Evolutionary conservation across 2,888 invertebrate species (phyloP), one percentile per base, ranked within the genome.

Genomic region (Linyphia triangularis): DNA sequence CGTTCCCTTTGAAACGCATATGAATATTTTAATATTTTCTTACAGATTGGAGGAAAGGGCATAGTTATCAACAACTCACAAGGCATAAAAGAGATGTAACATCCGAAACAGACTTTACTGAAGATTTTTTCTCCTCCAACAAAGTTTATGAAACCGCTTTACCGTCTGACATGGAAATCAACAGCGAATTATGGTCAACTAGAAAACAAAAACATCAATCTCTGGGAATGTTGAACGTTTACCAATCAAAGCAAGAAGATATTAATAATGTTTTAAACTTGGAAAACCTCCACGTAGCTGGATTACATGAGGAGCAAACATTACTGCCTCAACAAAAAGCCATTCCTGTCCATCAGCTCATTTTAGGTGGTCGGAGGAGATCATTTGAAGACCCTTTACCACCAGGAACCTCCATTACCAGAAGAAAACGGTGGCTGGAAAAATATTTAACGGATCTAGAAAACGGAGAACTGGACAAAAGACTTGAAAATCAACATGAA

Each of bases 401-500:
- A 4, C 65, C 85, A 4, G 89, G 89, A 7, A 89, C 85, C 6
- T 73, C 89, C 9, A 26, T 86, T 24, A 84, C 86, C 9, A 67
- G 89, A 30, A 82, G 89, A 19, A 82, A 84, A 51, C 59, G 83
- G n/a, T 89, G 89, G 89, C 26, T 90, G 61, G 84, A 90, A 51
- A 89, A 69, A 43, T 86, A 90, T 65, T 43, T 90, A 16, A 63
- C 83, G n/a, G 83, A 89, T 10, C 51, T 90, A 2, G 86, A 90
- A 67, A 79, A 26, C 43, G 90, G 90, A n/a, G 83, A 90, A 37
- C 59, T 89, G n/a, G 90, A 90, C 61, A 82, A 83, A 37, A 83
- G 51, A 28, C 59, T 90, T 7, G 63, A 75, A 9, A 28, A 70
- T 10, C 70, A 79, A 10, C 75, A 90, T 22, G 75, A 57, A 7